phyloP scores from a whole-genome alignment of 1,140 invertebrate species.

The Potamilus streckersoni region DNA sequence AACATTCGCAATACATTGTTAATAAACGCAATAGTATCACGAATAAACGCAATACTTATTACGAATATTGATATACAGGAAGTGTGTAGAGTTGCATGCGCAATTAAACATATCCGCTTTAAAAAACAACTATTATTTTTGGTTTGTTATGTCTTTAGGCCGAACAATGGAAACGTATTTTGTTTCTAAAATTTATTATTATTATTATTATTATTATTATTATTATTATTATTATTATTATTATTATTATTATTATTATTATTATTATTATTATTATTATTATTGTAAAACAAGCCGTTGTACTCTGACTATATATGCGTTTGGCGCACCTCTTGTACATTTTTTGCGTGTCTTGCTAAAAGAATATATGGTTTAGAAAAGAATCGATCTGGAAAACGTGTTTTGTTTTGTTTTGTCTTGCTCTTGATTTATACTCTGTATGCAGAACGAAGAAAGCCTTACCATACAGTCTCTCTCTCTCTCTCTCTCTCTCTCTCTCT shows the following conservation, averaged over 20 bases:
- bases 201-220: background rate
- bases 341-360: background rate
- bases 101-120: too few species aligned
- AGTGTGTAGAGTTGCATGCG: too few species aligned
- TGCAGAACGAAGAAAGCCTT: background rate
- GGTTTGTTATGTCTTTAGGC: too few species aligned
- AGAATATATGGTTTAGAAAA: background rate
- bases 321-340: background rate
- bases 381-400: background rate
- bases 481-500: background rate
- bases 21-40: too few species aligned
- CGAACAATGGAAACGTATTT: too few species aligned
- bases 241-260: too few species aligned
- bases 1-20: too few species aligned
- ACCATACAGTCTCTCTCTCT: background rate
- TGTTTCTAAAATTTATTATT: too few species aligned
- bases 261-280: too few species aligned
- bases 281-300: background rate
- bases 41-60: too few species aligned
- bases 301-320: background rate
- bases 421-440: background rate
- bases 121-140: too few species aligned
- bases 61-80: too few species aligned
- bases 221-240: background rate
- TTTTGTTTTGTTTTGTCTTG: background rate